Base-by-base conservation (phyloP, 2,888 invertebrate species). In the Harpalus rubripes region DNA sequence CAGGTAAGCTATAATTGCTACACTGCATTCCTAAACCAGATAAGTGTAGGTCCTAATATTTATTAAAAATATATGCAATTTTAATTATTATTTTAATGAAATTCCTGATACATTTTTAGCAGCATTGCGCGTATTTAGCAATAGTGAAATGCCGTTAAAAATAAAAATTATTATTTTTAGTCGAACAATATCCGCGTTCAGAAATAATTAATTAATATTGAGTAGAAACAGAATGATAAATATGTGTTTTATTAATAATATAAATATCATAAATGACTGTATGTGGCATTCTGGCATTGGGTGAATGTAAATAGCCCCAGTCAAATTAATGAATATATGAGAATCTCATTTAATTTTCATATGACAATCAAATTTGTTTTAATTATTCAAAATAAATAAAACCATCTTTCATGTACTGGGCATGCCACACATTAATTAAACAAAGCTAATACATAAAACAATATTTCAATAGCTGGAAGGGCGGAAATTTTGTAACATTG, bases 361-460 rank as follows among this genome's bases (percentile, higher is more conserved):
- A 68, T 68, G 39, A 68, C 68, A 68, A 68, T 68, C 39, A 68
- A n/a, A 68, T 68, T 68, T 68, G 68, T 68, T 68, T 68, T 68
- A 68, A 68, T 68, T 68, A 68, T 68, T 39, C 32, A 39, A 59
- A 15, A 59, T 16, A 59, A 68, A 68, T 26, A 68, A 68, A 68
- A 39, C 32, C n/a, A 68, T 68, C 68, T 68, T 68, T 39, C 68
- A 32, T 10, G 0, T 68, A 15, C 39, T 6, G 0, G 32, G n/a
- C 39, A 22, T 7, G 10, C 22, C 61, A 65, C 32, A n/a, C 39
- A 39, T 68, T 68, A 12, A 68, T 68, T 68, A 68, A 39, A 52
- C 12, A 52, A 52, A 52, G 2, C 10, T 52, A 12, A 52, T 52
- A 52, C 44, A 52, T 52, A 2, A 52, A 52, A 52, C 12, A 32